Percentiles rank a stretch among this genome's conserved stretches.
Evolutionary conservation across 2,888 invertebrate genomes (phyloP).

Genomic region (Portevinia maculata): DNA sequence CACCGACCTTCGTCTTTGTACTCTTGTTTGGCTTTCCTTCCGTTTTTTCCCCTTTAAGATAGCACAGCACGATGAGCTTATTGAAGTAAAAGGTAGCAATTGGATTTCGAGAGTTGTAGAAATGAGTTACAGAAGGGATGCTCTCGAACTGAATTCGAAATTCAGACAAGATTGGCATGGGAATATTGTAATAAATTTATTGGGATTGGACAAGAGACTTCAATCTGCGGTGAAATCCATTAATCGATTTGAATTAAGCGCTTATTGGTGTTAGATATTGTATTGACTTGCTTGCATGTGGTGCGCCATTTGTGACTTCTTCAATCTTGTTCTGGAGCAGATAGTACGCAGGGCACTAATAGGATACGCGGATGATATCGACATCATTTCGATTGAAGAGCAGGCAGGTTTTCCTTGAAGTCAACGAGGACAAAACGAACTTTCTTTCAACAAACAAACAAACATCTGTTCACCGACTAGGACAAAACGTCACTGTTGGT

Average conservation of each 20-base stretch:
- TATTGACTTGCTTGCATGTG: neutral
- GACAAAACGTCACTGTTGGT: too few relatives aligned
- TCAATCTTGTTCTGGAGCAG: too few relatives aligned
- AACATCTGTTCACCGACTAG: too few relatives aligned
- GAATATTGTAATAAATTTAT: constrained; percentile 26
- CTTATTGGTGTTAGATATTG: neutral
- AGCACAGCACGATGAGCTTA: neutral
- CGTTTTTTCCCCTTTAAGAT: neutral
- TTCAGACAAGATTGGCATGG: constrained; percentile 5
- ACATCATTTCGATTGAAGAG: neutral
- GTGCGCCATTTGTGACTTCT: too few relatives aligned
- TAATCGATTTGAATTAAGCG: constrained; percentile 20
- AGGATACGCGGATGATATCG: too few relatives aligned
- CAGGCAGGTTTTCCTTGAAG: too few relatives aligned
- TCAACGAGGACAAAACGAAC: too few relatives aligned
- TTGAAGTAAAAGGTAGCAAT: constrained; percentile 14
- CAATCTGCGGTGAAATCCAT: constrained; percentile 18
- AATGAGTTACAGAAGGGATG: neutral
- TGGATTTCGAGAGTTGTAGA: neutral
- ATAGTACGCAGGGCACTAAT: too few relatives aligned
- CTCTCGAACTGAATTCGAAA: neutral
- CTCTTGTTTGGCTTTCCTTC: neutral
- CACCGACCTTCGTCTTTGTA: neutral
- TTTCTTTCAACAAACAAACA: too few relatives aligned
- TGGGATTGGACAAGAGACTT: neutral